These are phyloP conservation scores for Caerostris darwini DNA, from an alignment of 1,140 invertebrate species.

Conservation along the genomic window DNA sequence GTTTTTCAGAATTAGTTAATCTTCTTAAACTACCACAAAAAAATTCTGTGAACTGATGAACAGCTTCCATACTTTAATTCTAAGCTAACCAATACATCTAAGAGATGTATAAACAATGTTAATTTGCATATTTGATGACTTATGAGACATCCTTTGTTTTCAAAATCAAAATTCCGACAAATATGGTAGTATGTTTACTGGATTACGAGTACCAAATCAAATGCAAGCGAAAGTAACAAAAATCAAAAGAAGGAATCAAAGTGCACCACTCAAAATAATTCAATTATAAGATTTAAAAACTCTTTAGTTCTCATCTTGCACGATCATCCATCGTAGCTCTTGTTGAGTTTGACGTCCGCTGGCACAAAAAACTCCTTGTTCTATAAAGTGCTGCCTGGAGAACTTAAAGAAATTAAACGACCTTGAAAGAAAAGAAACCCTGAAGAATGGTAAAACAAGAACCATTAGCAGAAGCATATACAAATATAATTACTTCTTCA, in stretches of 20 bases:
- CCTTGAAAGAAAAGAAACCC: not conserved
- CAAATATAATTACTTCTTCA: constrained; percentile 49
- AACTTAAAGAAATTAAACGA: not conserved
- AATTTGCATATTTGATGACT: too few species aligned
- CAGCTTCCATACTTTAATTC: too few species aligned
- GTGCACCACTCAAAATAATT: not conserved
- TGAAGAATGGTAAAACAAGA: not conserved
- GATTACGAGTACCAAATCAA: not conserved
- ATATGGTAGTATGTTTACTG: too few species aligned
- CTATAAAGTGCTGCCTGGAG: not conserved
- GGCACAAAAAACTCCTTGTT: not conserved
- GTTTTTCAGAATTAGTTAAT: too few species aligned
- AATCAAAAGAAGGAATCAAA: not conserved
- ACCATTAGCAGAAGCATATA: constrained; percentile 3
- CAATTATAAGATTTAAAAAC: not conserved
- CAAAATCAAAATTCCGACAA: too few species aligned
- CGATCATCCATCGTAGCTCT: not conserved
- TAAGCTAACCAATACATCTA: too few species aligned
- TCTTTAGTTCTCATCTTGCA: not conserved
- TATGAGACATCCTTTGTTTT: too few species aligned
- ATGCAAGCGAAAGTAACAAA: not conserved
- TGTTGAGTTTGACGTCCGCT: not conserved
- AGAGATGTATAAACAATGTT: too few species aligned
- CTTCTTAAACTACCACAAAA: too few species aligned
- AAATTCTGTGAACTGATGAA: too few species aligned